These are phyloP conservation scores for Achlya flavicornis DNA, from an alignment of 2,888 invertebrate genomes.

Conservation along the genomic window DNA sequence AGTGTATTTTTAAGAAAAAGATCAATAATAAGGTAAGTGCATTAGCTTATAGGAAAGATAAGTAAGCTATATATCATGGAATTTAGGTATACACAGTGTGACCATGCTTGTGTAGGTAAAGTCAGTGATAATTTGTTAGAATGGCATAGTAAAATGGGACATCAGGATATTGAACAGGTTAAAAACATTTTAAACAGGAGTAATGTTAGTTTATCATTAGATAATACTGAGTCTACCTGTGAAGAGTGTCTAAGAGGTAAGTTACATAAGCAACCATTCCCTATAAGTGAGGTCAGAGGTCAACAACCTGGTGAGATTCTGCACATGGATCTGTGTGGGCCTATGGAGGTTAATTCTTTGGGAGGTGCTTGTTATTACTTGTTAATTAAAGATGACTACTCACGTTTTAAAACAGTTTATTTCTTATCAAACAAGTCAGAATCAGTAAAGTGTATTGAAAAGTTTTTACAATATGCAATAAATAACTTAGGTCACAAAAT, in stretches of 20 bases:
- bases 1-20: too few relatives aligned
- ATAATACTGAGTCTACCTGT: constrained; percentile 15
- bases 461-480: too few relatives aligned
- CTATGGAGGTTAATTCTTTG: constrained; percentile 21
- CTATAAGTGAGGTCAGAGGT: constrained; percentile 12
- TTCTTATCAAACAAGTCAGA: constrained; percentile 25
- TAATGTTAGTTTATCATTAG: constrained; percentile 14
- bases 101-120: too few relatives aligned
- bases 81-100: too few relatives aligned
- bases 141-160: constrained; percentile 25
- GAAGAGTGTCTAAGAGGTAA: constrained; percentile 26
- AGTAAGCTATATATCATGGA: too few relatives aligned
- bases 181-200: constrained; percentile 19
- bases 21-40: too few relatives aligned
- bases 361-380: constrained; percentile 26
- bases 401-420: constrained; percentile 22
- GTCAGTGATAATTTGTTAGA: constrained; percentile 3
- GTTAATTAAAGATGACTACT: constrained; percentile 24
- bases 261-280: constrained; percentile 23
- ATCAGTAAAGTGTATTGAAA: constrained; percentile 24
- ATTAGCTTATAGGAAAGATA: too few relatives aligned
- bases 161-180: constrained; percentile 22
- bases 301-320: constrained; percentile 21
- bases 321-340: constrained; percentile 18
- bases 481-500: too few relatives aligned